Percentiles rank a stretch among this genome's conserved stretches.
Evolutionary conservation across 2,113 vertebrate genomes (phyloP).

Genomic region (Coracopsis vasa): DNA sequence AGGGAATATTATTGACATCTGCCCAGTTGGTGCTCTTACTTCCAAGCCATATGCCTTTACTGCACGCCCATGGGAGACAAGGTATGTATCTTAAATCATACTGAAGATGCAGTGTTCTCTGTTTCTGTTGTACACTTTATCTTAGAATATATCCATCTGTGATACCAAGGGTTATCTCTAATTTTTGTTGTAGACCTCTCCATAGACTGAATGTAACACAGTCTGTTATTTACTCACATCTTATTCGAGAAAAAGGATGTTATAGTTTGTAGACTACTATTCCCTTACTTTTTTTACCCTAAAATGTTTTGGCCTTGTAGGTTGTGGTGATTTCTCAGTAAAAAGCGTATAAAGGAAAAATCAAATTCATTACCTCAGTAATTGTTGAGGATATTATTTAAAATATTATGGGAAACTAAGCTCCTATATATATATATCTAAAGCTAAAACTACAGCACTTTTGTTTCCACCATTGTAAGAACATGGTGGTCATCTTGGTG

Average conservation of each 20-base stretch:
- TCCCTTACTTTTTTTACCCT: neutral
- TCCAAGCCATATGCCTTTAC: conserved; percentile 99
- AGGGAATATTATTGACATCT: conserved; percentile 95
- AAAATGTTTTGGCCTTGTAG: neutral
- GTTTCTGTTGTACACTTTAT: neutral
- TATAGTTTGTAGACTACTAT: neutral
- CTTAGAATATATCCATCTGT: neutral
- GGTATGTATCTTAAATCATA: conserved; percentile 71
- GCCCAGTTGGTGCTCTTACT: conserved; percentile 95
- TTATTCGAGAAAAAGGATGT: neutral
- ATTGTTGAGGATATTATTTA: neutral
- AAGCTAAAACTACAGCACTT: neutral
- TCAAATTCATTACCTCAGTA: neutral
- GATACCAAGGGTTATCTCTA: neutral
- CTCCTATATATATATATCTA: neutral
- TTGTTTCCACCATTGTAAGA: neutral
- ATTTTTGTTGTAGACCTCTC: neutral
- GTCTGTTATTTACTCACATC: neutral
- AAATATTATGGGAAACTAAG: neutral
- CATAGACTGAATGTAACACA: neutral
- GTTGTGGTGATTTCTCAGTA: neutral
- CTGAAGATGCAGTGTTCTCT: neutral
- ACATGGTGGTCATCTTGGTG: neutral
- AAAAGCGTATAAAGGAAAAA: neutral
- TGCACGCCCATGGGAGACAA: conserved; percentile 95